Base-by-base conservation (phyloP, 2,113 vertebrate species). In the Eubucco bourcierii region DNA sequence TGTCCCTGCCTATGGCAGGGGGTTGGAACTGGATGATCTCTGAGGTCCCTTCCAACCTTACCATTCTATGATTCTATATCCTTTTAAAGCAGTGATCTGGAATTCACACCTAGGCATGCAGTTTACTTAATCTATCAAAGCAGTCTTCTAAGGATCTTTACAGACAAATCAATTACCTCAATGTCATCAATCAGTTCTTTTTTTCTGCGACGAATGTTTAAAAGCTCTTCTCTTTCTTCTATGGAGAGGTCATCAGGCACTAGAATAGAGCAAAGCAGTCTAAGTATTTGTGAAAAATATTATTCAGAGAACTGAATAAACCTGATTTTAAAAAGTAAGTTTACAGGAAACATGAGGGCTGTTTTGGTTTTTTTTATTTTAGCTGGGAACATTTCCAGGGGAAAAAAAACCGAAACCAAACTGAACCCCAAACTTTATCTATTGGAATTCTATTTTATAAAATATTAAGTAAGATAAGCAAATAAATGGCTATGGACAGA, bases 131-230 rank as follows among this genome's bases (percentile, higher is more conserved):
- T 46, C 68, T 74, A 78, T 59, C 70, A 58, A 78, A 56, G 63
- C 8, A 70, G 41, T 10, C 47, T 41, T 88, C 20, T 86, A 87
- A 66, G 46, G 10, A 60, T n/a, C 58, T 78, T 82, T 73, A 85
- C 9, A 25, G 58, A 84, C 59, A 80, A 80, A 66, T 24, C 44
- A 58, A 64, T 98, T 97, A 99, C 99, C 99, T 99, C 99, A 56
- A 99, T 99, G 88, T 99, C 99, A 96, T 99, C 99, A 50, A 99
- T 99, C 87, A 99, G 97, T 93, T 99, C 99, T 83, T 98, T 98
- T 95, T 99, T 99, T 91, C 99, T 98, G 55, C 99, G 98, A 72
- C 99, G 98, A 95, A 99, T 99, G 97, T 99, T 99, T 80, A 98
- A 96, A 89, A 99, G 98, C 90, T 99, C 99, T 94, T 99, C 98